Base-by-base conservation (phyloP, 2,797 vertebrate genomes). In the Poecilia velifera region DNA sequence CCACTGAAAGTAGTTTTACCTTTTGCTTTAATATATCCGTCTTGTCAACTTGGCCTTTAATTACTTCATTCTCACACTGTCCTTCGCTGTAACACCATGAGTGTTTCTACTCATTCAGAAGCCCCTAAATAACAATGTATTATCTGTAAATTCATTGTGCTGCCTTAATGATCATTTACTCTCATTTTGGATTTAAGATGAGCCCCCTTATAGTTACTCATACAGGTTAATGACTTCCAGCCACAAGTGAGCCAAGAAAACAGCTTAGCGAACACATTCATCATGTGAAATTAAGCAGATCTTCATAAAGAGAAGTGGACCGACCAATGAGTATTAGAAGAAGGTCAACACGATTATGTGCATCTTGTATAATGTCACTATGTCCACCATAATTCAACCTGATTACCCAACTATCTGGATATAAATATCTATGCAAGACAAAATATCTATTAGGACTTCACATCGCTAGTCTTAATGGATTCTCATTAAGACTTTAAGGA, bases 191-290 rank as follows among this genome's bases (percentile, higher is more conserved):
- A 77, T 53, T 77, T 45, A 74, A n/a, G 59, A 75, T 88, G 81
- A 76, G 71, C 43, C 73, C 43, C 74, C 1, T 78, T 71, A 86
- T 13, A 70, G 79, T 36, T 36, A 68, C n/a, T 47, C 80, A 31
- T 76, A 64, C n/a, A 53, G 51, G 77, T 82, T 84, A 88, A 82
- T 74, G 73, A 83, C 51, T 45, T 81, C 83, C 45, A 76, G 71
- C 64, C 72, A 55, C 51, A 13, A 70, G 16, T 47, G 75, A 47
- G 76, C 68, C 72, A 34, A 72, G 77, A 79, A 76, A 73, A 66
- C 77, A 79, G 46, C 85, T 89, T 72, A 72, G 41, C 71, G 16
- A 86, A 49, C 45, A 47, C 80, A 62, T 53, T 12, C 0, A 76
- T 80, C 1, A 1, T 81, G 83, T 77, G 73, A 87, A 78, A 55